Evolutionary conservation across 2,797 vertebrate genomes (phyloP).

Genomic region (Hemitrygon akajei): DNA sequence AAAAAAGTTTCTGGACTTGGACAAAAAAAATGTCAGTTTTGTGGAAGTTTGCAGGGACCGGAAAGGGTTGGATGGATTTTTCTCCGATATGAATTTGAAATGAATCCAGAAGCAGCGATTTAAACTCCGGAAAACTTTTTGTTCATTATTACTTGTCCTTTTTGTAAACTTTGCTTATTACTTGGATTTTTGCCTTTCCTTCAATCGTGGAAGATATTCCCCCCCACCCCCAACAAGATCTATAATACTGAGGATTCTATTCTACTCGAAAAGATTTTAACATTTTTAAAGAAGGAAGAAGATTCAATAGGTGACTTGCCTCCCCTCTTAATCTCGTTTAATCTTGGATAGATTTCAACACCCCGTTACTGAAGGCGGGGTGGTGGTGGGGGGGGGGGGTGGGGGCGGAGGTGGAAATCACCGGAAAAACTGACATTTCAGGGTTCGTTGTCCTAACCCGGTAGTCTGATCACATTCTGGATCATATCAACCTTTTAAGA

Average conservation of each 20-base stretch:
- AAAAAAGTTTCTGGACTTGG: constrained; percentile 20
- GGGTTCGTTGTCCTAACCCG: too few species aligned
- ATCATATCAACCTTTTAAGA: neutral
- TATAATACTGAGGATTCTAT: neutral
- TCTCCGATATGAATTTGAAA: neutral
- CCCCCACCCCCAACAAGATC: too few species aligned
- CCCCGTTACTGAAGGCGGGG: neutral
- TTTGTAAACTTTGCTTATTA: neutral
- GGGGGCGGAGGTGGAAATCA: neutral
- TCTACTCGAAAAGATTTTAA: neutral
- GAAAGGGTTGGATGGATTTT: neutral
- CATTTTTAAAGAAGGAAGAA: neutral
- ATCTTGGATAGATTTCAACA: neutral
- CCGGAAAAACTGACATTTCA: neutral
- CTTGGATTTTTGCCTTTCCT: neutral
- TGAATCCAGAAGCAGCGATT: neutral
- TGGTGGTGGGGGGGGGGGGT: too few species aligned
- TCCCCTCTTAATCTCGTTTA: neutral
- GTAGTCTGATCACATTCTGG: neutral
- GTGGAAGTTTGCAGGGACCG: neutral
- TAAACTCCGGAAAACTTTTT: neutral
- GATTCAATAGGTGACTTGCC: neutral
- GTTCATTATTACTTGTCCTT: neutral
- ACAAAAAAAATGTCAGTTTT: constrained; percentile 1
- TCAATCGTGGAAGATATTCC: neutral